Conservation (phyloP, 2,888 invertebrate species). For the Epinotia nisella region DNA sequence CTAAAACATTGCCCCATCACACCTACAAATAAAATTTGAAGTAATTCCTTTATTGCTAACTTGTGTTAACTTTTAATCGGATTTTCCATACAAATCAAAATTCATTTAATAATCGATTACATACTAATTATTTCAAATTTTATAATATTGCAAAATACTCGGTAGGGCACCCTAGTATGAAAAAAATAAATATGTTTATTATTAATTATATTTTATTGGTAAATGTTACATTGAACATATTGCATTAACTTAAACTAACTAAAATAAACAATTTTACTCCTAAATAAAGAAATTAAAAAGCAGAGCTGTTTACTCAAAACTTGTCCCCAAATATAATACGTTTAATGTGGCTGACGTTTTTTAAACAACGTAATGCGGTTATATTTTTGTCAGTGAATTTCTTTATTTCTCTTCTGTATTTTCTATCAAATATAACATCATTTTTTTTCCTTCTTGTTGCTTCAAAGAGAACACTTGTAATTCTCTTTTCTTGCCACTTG, state of each 20-base stretch:
- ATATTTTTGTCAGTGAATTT: conserved; percentile 5
- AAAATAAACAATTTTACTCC: neutral
- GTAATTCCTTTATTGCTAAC: too few species aligned
- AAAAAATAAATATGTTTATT: too few species aligned
- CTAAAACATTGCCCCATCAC: too few species aligned
- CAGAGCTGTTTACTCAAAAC: conserved; percentile 9
- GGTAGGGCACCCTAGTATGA: too few species aligned
- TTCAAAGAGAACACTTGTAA: conserved; percentile 13
- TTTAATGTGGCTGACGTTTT: conserved; percentile 9
- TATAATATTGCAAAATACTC: too few species aligned
- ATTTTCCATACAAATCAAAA: too few species aligned
- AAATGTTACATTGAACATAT: conserved; percentile 3
- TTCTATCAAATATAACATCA: conserved; percentile 12
- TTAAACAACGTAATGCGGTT: conserved; percentile 11
- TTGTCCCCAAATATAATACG: conserved; percentile 21
- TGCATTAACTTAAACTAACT: conserved; percentile 5
- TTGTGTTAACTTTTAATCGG: too few species aligned
- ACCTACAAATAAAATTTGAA: too few species aligned
- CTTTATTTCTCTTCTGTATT: conserved; percentile 10
- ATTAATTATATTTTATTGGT: too few species aligned
- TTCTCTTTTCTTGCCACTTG: conserved; percentile 8
- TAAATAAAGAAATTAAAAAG: neutral
- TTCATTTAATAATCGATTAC: too few species aligned
- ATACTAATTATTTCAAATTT: too few species aligned
- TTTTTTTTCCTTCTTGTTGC: conserved; percentile 12